Conservation (phyloP, 2,888 invertebrate genomes). For the Desoria tigrina region DNA sequence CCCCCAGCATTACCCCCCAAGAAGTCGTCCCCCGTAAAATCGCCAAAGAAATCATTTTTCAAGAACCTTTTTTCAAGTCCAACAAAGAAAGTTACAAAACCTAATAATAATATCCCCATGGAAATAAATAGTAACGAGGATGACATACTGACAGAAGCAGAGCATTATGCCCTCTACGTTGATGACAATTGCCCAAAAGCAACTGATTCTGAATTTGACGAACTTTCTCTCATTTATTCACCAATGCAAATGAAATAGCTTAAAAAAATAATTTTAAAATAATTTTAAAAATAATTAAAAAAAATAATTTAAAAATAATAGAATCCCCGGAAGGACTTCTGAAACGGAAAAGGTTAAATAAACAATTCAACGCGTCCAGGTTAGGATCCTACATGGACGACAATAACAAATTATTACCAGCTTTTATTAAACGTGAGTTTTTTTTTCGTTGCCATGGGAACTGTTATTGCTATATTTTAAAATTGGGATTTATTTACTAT, state of each 20-base stretch:
- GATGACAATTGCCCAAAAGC: slow-evolving; percentile 77
- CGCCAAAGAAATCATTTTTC: slow-evolving; percentile 25
- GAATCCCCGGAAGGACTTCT: background rate
- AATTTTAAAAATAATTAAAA: no score
- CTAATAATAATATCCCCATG: slow-evolving; percentile 4
- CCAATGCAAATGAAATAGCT: no score
- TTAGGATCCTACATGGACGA: background rate
- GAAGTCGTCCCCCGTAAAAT: slow-evolving; percentile 56
- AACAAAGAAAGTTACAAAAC: slow-evolving; percentile 26
- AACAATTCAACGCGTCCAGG: background rate
- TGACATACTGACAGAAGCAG: slow-evolving; percentile 60
- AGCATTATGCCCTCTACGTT: slow-evolving; percentile 83
- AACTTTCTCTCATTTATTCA: slow-evolving; percentile 55
- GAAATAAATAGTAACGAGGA: no score
- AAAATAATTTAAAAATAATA: no score
- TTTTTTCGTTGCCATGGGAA: background rate
- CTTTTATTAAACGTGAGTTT: slow-evolving; percentile 4
- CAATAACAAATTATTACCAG: no score
- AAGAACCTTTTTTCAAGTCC: slow-evolving; percentile 33
- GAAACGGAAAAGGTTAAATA: background rate
- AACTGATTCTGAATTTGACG: slow-evolving; percentile 83
- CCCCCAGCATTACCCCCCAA: slow-evolving; percentile 79
- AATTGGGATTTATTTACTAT: background rate
- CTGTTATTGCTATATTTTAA: no score
- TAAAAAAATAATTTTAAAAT: no score